Evolutionary conservation across 2,113 vertebrate genomes (phyloP), one percentile per base, ranked within the genome.

Genomic region (Nycticorax nycticorax): DNA sequence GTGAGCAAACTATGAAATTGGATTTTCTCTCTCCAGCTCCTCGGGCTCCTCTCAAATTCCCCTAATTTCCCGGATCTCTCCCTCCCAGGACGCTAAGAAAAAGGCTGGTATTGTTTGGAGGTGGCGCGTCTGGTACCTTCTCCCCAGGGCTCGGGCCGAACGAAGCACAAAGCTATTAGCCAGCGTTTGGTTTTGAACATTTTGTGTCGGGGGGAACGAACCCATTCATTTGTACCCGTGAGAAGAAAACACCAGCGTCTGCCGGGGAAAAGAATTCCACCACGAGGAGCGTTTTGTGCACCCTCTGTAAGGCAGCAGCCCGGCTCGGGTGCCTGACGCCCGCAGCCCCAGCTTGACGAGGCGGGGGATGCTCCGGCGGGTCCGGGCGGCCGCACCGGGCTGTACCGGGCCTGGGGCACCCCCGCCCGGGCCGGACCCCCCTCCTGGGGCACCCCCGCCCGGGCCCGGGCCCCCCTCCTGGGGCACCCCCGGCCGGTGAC

Each of bases 271-370:
- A 55, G 26, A 43, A 20, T 8, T 18, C 50, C 60, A 19, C 11
- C 30, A 4, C 1, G 2, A 74, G 55, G n/a, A 48, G 45, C 3
- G 1, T 30, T 60, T n/a, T 37, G 22, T 20, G 47, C 23, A 4
- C 43, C 16, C 15, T 64, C 27, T 1, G 2, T 16, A 6, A 6
- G 3, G 13, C 72, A 28, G 73, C 73, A 22, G 32, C 68, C 47
- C 0, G 2, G 60, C 37, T 30, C 2, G 2, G 47, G 45, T 20
- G 43, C 27, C 37, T 1, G 45, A 32, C 23, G 67, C 45, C 68
- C 0, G 3, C 35, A 47, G 8, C 24, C 20, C 35, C 11, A 9
- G 71, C 43, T 15, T 3, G 5, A 4, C 14, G 4, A 14, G 4
- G 1, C 0, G 1, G 55, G n/a, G 48, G 47, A 56, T 27, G 56